phyloP scores from a whole-genome alignment of 2,113 vertebrate species.

The Burhinus oedicnemus region DNA sequence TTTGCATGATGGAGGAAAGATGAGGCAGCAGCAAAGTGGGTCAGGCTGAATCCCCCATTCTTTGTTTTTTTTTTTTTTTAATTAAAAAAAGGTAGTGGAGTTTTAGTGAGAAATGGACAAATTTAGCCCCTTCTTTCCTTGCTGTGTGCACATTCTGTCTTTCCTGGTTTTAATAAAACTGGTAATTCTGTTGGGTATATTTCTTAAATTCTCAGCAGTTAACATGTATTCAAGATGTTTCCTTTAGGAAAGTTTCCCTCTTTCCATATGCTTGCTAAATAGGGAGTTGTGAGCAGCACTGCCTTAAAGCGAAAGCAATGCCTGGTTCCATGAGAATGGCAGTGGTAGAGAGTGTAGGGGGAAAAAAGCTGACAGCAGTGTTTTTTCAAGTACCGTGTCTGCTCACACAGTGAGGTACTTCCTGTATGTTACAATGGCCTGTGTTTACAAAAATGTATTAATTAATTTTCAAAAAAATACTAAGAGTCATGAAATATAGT shows the following conservation, averaged over 20 bases:
- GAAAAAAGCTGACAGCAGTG: background rate
- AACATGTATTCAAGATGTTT: background rate
- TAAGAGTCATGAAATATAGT: rapidly evolving
- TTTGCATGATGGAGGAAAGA: background rate
- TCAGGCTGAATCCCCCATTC: background rate
- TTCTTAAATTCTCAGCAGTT: background rate
- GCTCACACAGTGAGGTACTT: background rate
- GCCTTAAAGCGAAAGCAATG: background rate
- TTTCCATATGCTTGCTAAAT: background rate
- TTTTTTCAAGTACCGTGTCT: background rate
- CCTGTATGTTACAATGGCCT: background rate
- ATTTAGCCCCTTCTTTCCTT: background rate
- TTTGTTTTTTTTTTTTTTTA: background rate
- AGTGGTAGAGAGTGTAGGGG: background rate
- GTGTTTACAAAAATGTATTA: background rate
- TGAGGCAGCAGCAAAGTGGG: background rate
- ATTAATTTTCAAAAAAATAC: background rate
- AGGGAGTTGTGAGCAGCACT: background rate
- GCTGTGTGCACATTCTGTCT: background rate
- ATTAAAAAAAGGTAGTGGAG: background rate
- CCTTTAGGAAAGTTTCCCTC: background rate
- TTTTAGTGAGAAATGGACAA: background rate
- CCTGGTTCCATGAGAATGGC: background rate
- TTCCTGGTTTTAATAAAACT: background rate
- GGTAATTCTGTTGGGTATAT: background rate